phyloP scores from a whole-genome alignment of 2,113 vertebrate genomes.

The Odocoileus hemionus region DNA sequence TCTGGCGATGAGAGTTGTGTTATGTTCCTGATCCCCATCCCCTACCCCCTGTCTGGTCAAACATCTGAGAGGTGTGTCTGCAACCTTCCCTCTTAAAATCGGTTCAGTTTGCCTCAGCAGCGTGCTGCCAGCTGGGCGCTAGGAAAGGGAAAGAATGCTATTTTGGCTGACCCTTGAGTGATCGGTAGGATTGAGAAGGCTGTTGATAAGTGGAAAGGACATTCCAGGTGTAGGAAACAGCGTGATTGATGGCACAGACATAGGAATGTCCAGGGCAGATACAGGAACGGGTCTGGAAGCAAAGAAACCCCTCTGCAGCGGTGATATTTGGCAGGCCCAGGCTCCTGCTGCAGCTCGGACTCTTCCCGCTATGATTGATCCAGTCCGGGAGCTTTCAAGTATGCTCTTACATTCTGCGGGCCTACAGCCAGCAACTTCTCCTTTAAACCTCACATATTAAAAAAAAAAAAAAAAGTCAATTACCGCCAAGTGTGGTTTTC shows the following conservation, averaged over 20 bases:
- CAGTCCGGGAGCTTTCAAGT: neutral
- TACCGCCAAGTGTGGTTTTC: neutral
- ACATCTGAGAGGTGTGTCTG: neutral
- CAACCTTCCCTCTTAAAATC: neutral
- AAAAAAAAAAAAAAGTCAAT: neutral
- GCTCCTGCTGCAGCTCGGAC: neutral
- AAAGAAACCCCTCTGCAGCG: neutral
- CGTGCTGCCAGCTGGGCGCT: neutral
- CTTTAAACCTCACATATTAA: neutral
- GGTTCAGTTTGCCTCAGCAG: neutral
- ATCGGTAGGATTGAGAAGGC: neutral
- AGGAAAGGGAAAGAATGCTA: neutral
- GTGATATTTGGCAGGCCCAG: neutral
- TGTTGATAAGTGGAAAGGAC: neutral
- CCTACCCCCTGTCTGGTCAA: neutral
- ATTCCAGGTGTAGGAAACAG: neutral
- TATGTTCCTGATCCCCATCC: neutral
- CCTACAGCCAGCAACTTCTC: neutral
- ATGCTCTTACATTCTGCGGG: neutral
- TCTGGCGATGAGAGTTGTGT: neutral
- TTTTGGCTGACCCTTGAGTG: neutral
- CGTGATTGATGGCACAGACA: neutral
- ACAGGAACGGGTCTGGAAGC: neutral
- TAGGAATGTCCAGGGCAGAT: neutral
- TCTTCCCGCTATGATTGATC: neutral